Evolutionary conservation across 1,140 invertebrate species (phyloP).

Genomic region (Vanessa atalanta): DNA sequence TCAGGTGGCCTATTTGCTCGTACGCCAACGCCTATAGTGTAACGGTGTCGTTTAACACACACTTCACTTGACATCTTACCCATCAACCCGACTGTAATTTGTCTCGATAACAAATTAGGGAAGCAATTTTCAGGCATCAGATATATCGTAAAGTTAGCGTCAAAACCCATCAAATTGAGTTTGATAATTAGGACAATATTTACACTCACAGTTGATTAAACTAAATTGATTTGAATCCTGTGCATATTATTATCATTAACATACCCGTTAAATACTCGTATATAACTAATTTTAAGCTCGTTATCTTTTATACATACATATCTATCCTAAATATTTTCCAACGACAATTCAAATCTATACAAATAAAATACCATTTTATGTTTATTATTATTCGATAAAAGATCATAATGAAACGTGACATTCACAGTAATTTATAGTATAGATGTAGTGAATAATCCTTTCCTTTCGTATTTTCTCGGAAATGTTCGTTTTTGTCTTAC

Average conservation of each 20-base stretch:
- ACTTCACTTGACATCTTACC: background rate
- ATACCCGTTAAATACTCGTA: background rate
- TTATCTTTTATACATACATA: too few species aligned
- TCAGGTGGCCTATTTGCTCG: too few species aligned
- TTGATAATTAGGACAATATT: slow-evolving; percentile 19
- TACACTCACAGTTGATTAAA: slow-evolving; percentile 15
- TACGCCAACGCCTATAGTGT: too few species aligned
- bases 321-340: too few species aligned
- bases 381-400: too few species aligned
- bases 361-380: too few species aligned
- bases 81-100: slow-evolving; percentile 16
- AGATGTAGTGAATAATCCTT: too few species aligned
- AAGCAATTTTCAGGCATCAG: slow-evolving; percentile 4
- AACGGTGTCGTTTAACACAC: background rate
- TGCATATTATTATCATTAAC: background rate
- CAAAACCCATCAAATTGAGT: background rate
- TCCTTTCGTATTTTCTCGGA: too few species aligned
- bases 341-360: too few species aligned
- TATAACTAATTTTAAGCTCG: background rate
- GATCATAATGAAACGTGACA: too few species aligned
- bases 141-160: slow-evolving; percentile 10
- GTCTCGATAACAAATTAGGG: slow-evolving; percentile 1
- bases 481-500: too few species aligned
- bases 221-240: slow-evolving; percentile 11
- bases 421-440: too few species aligned